Base-by-base conservation (phyloP, 37 sponge, comb jelly and placozoan species). In the Bolinopsis microptera region DNA sequence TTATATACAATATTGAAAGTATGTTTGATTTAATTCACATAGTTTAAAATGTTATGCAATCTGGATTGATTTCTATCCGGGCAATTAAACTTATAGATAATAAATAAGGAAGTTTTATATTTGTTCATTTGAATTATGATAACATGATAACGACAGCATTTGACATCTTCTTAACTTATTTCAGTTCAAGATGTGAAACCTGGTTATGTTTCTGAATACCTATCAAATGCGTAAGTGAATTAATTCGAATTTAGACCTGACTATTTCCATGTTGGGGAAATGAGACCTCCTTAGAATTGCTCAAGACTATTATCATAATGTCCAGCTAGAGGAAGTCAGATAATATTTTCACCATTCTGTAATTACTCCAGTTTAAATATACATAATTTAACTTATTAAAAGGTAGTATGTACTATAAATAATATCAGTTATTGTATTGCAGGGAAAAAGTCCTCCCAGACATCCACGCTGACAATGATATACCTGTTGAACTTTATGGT, bases 111-210 rank as follows among this genome's bases (percentile, higher is more conserved):
- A n/a, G n/a, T n/a, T n/a, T n/a, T n/a, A n/a, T n/a, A n/a, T n/a
- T n/a, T n/a, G n/a, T n/a, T n/a, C n/a, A n/a, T n/a, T n/a, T n/a
- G n/a, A n/a, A n/a, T n/a, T n/a, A n/a, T n/a, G n/a, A n/a, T n/a
- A n/a, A n/a, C n/a, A n/a, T n/a, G n/a, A n/a, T n/a, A n/a, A n/a
- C n/a, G n/a, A n/a, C n/a, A n/a, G n/a, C n/a, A n/a, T n/a, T n/a
- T n/a, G n/a, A n/a, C 61, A 48, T 48, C 13, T 48, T 48, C 61
- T 48, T 48, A 18, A n/a, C n/a, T n/a, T 70, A 22, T 34, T 77
- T 32, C 80, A 77, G 80, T 35, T 35, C 80, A 77, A 35, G 33
- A 77, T 77, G 80, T 77, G 80, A 77, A 77, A 35, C 80, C 80
- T 22, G 80, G 80, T 35, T 35, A 77, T 77, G 0, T 77, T 27